Base-by-base conservation (phyloP, 2,797 vertebrate genomes). In the Falco peregrinus region DNA sequence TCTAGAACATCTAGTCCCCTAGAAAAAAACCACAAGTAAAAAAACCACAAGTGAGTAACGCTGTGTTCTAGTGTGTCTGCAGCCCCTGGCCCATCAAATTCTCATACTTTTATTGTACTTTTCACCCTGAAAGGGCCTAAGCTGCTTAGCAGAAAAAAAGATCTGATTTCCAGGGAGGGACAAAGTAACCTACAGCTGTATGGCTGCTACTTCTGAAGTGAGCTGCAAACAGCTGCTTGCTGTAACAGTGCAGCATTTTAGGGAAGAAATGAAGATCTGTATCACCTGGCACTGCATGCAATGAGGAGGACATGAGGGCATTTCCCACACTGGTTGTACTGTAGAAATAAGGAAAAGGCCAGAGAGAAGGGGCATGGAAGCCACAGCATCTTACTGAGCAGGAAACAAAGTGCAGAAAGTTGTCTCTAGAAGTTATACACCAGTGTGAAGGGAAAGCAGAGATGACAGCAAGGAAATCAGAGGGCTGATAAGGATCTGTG, bases 401-500 rank as follows among this genome's bases (percentile, higher is more conserved):
- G 45, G 21, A 26, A 45, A 41, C 6, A 48, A 91, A 81, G 19
- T 19, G 78, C 54, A 73, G 45, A 57, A 47, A 90, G 87, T 11
- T 59, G 63, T 70, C 50, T 29, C 57, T 45, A 39, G 71, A 85
- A 64, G 71, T 43, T 39, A 10, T 10, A n/a, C 35, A 37, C 11
- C 47, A 56, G 29, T 1, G 13, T 35, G 43, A 56, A 74, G 61
- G 74, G 60, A 86, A 83, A 89, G 60, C 48, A 43, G 65, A 91
- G 50, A 65, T 43, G 83, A 64, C 74, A 91, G 88, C 47, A 63
- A 87, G 87, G 95, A 95, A 88, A 92, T 47, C 28, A 8, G 57
- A 61, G 74, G 57, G 63, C 33, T 26, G 84, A 95, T 93, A 92
- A 33, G 68, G 79, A 92, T 95, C 93, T 90, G 89, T 67, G 93